These are phyloP conservation scores for Amblyjoppa proteus DNA, from an alignment of 2,888 invertebrate genomes.

Conservation along the genomic window DNA sequence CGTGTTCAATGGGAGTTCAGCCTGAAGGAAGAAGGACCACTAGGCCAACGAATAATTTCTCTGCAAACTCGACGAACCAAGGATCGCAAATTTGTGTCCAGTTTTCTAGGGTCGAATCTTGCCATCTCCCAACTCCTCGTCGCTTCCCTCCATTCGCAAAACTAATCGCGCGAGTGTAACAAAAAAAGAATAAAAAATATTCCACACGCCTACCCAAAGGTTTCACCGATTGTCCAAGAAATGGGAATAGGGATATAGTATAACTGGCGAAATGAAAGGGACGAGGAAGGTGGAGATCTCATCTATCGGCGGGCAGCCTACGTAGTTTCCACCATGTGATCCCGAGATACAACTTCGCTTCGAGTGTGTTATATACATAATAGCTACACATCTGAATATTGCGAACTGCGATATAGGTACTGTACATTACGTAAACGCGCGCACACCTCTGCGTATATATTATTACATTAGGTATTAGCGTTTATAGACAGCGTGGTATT, in stretches of 20 bases:
- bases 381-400: constrained; percentile 19
- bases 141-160: neutral
- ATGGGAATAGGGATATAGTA: constrained; percentile 48
- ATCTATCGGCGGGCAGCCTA: constrained; percentile 54
- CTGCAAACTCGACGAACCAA: neutral
- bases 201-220: constrained; percentile 47
- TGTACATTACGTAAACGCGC: constrained; percentile 41
- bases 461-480: constrained; percentile 50
- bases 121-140: neutral
- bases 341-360: constrained; percentile 33
- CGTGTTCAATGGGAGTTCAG: neutral
- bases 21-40: neutral
- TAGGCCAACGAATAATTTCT: neutral
- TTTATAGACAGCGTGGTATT: constrained; percentile 15
- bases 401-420: constrained; percentile 25
- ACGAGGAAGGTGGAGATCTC: constrained; percentile 54
- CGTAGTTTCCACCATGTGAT: constrained; percentile 50
- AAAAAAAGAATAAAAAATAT: constrained; percentile 21
- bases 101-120: neutral
- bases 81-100: neutral
- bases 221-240: constrained; percentile 56
- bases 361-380: constrained; percentile 17
- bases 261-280: constrained; percentile 55
- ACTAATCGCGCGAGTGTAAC: neutral
- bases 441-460: constrained; percentile 31